Evolutionary conservation across 2,888 invertebrate species (phyloP).

Genomic region (Calliopum simillimum): DNA sequence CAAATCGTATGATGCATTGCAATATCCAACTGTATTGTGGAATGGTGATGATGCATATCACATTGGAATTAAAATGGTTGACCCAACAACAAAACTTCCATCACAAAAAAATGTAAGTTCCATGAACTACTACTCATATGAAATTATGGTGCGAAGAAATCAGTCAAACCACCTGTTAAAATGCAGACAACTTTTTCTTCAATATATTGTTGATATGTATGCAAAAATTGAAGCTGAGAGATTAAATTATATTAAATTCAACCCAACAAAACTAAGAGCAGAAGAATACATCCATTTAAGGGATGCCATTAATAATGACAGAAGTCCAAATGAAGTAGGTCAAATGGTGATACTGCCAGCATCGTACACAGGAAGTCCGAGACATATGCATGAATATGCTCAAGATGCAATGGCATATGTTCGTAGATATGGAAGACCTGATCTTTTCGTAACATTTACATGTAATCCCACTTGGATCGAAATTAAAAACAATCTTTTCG

Average conservation of each 20-base stretch:
- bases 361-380: slow-evolving; percentile 34
- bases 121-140: slow-evolving; percentile 37
- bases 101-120: slow-evolving; percentile 33
- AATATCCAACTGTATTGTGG: slow-evolving; percentile 38
- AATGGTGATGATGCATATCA: slow-evolving; percentile 37
- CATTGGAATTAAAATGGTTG: slow-evolving; percentile 20
- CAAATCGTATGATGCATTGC: slow-evolving; percentile 39
- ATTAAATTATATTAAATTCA: slow-evolving; percentile 47
- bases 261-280: slow-evolving; percentile 26
- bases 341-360: slow-evolving; percentile 16
- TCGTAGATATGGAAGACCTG: slow-evolving; percentile 21
- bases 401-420: slow-evolving; percentile 35
- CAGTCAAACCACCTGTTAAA: slow-evolving; percentile 15
- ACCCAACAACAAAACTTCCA: slow-evolving; percentile 13
- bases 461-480: slow-evolving; percentile 32
- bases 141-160: slow-evolving; percentile 33
- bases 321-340: slow-evolving; percentile 15
- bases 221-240: slow-evolving; percentile 56
- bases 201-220: slow-evolving; percentile 59
- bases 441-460: slow-evolving; percentile 27
- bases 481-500: slow-evolving; percentile 5
- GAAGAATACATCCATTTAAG: slow-evolving; percentile 28
- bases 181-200: slow-evolving; percentile 50
- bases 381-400: slow-evolving; percentile 37
- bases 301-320: slow-evolving; percentile 31